Evolutionary conservation across 2,888 invertebrate genomes (phyloP), one percentile per base, ranked within the genome.

Genomic region (Drosophila mettleri): DNA sequence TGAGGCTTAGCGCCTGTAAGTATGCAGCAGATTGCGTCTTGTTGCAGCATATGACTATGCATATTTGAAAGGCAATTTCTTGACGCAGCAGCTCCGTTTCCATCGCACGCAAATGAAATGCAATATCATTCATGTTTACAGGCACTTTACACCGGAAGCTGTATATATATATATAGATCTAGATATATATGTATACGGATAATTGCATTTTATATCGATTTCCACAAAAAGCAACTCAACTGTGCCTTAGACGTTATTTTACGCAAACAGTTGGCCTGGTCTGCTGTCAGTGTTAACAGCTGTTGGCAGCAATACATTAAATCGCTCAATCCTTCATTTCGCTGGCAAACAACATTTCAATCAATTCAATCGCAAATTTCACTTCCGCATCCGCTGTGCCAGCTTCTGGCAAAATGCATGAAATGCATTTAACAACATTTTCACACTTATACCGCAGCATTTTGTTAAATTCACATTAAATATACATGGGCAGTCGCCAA

Each of bases 331-430:
- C 38, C 33, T 24, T 16, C 54, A 43, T 12, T 49, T 34, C 49
- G 34, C 36, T 54, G 24, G 45, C 53, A 62, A 69, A 84, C 73
- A 69, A 84, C 73, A 69, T 73, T 79, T 78, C 84, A 89, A 81
- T 88, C 80, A 88, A 84, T 84, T 86, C 87, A 86, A 66, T 84
- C 80, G 82, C 82, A 77, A 80, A 84, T 83, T 88, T 81, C 48
- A 74, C 89, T 63, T 86, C 85, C 81, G 86, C 27, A 57, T 89
- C 80, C 86, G 86, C 38, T 80, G 74, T 76, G 84, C 71, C 74
- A 22, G 48, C 36, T 41, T 36, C 51, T 69, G 70, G 46, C 39
- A 38, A 45, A 69, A 48, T 62, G 38, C 55, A 43, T 27, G 39
- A 53, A 66, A 72, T 69, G 61, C 64, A 53, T 55, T 74, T 57